Evolutionary conservation across 2,888 invertebrate species (phyloP).

Genomic region (Andricus quercusramuli): DNA sequence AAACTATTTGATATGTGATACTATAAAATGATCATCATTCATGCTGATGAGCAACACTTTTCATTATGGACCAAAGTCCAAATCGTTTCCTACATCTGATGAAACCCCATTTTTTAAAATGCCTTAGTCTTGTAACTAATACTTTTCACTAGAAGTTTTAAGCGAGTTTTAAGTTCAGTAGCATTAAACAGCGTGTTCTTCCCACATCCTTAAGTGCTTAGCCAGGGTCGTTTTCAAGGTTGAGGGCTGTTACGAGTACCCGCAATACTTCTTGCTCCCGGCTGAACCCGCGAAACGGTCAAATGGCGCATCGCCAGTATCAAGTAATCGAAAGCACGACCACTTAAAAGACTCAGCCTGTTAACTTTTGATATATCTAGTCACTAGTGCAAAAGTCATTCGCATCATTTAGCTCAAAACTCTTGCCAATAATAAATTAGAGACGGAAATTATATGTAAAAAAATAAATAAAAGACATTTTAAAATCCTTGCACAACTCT

Average conservation of each 20-base stretch:
- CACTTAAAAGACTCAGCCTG: background rate
- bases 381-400: background rate
- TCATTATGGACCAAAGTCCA: background rate
- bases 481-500: constrained; percentile 13
- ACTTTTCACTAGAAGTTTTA: background rate
- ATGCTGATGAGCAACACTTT: background rate
- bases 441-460: background rate
- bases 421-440: constrained; percentile 5
- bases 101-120: background rate
- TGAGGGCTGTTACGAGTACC: constrained; percentile 2
- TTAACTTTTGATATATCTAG: background rate
- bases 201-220: constrained; percentile 7
- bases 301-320: constrained; percentile 5
- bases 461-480: background rate
- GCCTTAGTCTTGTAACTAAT: background rate
- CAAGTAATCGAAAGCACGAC: background rate
- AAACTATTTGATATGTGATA: background rate
- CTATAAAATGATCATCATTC: background rate
- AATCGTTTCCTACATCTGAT: background rate
- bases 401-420: background rate
- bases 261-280: background rate
- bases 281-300: background rate
- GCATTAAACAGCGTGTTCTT: background rate
- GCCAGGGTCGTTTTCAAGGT: constrained; percentile 7
- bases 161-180: background rate